These are phyloP conservation scores for Argya squamiceps DNA, from an alignment of 2,797 vertebrate species.

Conservation along the genomic window DNA sequence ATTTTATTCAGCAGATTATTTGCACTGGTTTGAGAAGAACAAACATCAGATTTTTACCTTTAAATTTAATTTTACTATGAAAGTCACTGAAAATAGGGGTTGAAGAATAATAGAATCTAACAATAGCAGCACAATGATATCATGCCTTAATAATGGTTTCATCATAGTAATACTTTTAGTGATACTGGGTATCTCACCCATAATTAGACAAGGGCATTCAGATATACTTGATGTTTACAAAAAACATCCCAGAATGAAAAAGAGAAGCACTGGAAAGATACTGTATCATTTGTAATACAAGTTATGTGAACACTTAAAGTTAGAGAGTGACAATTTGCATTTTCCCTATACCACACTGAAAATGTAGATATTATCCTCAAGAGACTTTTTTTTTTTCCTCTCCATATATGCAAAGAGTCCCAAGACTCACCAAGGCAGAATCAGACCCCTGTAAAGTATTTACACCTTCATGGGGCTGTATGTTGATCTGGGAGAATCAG, in stretches of 20 bases:
- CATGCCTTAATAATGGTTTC: background rate
- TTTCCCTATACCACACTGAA: background rate
- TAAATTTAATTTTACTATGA: background rate
- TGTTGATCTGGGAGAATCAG: conserved; percentile 66
- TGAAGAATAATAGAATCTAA: background rate
- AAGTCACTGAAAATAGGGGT: background rate
- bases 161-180: background rate
- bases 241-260: background rate
- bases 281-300: background rate
- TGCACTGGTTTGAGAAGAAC: background rate
- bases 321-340: background rate
- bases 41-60: background rate
- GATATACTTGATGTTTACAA: background rate
- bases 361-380: background rate
- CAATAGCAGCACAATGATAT: background rate
- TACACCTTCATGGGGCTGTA: background rate
- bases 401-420: fast-evolving
- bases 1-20: background rate
- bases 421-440: background rate
- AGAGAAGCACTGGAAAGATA: background rate
- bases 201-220: background rate
- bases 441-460: background rate
- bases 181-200: background rate
- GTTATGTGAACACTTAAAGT: background rate
- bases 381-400: background rate